Percentiles rank a stretch among this genome's conserved stretches.
phyloP scores from a whole-genome alignment of 2,888 invertebrate genomes.

The Ormyrus pomaceus region DNA sequence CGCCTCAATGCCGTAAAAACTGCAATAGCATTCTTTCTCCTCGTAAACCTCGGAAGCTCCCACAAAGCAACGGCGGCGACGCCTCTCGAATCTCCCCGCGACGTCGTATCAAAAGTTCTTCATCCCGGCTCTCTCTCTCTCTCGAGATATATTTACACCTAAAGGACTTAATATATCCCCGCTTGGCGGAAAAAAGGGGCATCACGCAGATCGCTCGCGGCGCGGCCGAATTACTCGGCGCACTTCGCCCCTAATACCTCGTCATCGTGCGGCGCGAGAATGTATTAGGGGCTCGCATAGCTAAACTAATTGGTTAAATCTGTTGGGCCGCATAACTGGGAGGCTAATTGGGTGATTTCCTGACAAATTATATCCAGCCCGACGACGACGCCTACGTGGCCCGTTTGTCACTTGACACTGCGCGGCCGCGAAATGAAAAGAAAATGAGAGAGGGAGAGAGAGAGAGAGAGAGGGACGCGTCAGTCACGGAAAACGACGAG shows the following conservation, averaged over 20 bases:
- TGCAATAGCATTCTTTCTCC: no score
- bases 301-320: slow-evolving; percentile 76
- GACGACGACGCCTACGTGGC: slow-evolving; percentile 68
- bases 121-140: not conserved
- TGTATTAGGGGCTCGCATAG: slow-evolving; percentile 74
- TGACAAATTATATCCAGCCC: slow-evolving; percentile 75
- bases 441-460: slow-evolving; percentile 33
- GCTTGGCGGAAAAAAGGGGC: not conserved
- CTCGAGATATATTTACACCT: slow-evolving; percentile 1
- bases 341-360: slow-evolving; percentile 76
- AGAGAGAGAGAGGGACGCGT: slow-evolving; percentile 36
- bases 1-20: no score
- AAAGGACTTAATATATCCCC: not conserved
- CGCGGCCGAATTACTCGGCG: not conserved
- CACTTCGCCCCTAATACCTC: slow-evolving; percentile 31
- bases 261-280: slow-evolving; percentile 61
- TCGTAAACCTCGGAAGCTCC: no score
- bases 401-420: slow-evolving; percentile 76
- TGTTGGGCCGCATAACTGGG: slow-evolving; percentile 75
- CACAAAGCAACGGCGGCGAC: no score
- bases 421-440: slow-evolving; percentile 50
- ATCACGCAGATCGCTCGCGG: slow-evolving; percentile 4
- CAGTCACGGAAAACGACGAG: slow-evolving; percentile 31
- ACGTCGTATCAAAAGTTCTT: no score
- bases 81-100: no score